Base-by-base conservation (phyloP, 2,113 vertebrate species). In the Psettodes erumei region DNA sequence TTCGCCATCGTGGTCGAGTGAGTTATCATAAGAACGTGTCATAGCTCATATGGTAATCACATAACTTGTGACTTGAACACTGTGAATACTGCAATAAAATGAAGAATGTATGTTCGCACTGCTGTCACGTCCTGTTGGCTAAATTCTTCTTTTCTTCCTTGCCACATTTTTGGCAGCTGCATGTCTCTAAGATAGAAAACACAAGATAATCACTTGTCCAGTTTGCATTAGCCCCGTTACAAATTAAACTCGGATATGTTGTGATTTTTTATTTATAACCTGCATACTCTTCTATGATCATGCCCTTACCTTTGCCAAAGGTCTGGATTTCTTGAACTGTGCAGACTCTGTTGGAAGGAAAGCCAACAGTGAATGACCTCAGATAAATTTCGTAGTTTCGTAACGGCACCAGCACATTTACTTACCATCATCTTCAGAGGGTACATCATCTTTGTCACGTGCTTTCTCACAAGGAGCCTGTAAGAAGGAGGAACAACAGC, bases 351-450 rank as follows among this genome's bases (percentile, higher is more conserved):
- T 73, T 81, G 35, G 71, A 84, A 75, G 11, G 11, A 79, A 45
- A 67, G 7, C 28, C 3, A 53, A 48, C 7, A 38, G 18, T 62
- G 1, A 58, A 71, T 69, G 0, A 45, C 21, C 13, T 40, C 9
- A 21, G 25, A 38, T 64, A 2, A 19, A 10, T 13, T 28, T 19
- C 18, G 19, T 2, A 27, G 10, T 35, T 79, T 33, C 55, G 28
- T n/a, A 43, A 10, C 2, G 45, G 19, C n/a, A 42, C n/a, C 35
- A 62, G 35, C 32, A 37, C 3, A 19, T 37, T 54, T 1, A 68
- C 86, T 64, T 76, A 94, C 94, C 93, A 2, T n/a, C n/a, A n/a
- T 92, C 88, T 56, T 94, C 93, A 61, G 93, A 93, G 7, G 91
- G 86, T 1, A 88, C 47, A 27, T 83, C 79, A 1, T 90, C 79